A percentile compares a stretch with the other conserved stretches of the same genome.
phyloP scores from a whole-genome alignment of 2,888 invertebrate species.

The Harpalus rufipes region DNA sequence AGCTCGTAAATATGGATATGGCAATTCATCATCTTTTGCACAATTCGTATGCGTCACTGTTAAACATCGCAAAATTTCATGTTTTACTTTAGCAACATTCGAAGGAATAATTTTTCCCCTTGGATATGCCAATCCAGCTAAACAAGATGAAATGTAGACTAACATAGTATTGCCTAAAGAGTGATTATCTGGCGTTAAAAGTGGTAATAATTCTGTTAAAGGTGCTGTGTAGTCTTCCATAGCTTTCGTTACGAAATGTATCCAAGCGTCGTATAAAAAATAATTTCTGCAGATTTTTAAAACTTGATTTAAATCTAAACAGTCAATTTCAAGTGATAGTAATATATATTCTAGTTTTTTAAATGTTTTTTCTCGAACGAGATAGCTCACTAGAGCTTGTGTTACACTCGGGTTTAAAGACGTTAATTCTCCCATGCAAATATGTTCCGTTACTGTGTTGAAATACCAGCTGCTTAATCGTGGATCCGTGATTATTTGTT shows the following conservation, averaged over 20 bases:
- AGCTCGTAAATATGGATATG: conserved; percentile 86
- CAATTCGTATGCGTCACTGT: conserved; percentile 84
- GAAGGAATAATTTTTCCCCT: conserved; percentile 84
- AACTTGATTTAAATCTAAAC: conserved; percentile 88
- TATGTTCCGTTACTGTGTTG: conserved; percentile 85
- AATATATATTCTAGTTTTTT: conserved; percentile 85
- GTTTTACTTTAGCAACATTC: conserved; percentile 83
- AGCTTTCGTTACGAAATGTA: conserved; percentile 88
- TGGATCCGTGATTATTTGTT: conserved; percentile 79
- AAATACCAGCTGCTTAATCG: conserved; percentile 79
- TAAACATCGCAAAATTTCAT: conserved; percentile 85
- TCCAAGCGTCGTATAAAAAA: conserved; percentile 84
- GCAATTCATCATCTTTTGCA: conserved; percentile 81
- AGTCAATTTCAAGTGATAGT: conserved; percentile 85
- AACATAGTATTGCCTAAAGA: conserved; percentile 89
- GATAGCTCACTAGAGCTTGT: conserved; percentile 85
- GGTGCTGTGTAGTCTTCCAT: conserved; percentile 87
- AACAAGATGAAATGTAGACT: conserved; percentile 91
- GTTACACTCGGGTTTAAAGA: conserved; percentile 84
- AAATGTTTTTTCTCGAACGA: conserved; percentile 81
- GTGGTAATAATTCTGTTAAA: conserved; percentile 83
- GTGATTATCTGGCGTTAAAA: conserved; percentile 78
- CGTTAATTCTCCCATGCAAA: conserved; percentile 82
- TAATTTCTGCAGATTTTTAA: conserved; percentile 79
- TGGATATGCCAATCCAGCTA: conserved; percentile 92